These are phyloP conservation scores for Lophius americanus DNA, from an alignment of 2,797 vertebrate genomes.

Conservation along the genomic window DNA sequence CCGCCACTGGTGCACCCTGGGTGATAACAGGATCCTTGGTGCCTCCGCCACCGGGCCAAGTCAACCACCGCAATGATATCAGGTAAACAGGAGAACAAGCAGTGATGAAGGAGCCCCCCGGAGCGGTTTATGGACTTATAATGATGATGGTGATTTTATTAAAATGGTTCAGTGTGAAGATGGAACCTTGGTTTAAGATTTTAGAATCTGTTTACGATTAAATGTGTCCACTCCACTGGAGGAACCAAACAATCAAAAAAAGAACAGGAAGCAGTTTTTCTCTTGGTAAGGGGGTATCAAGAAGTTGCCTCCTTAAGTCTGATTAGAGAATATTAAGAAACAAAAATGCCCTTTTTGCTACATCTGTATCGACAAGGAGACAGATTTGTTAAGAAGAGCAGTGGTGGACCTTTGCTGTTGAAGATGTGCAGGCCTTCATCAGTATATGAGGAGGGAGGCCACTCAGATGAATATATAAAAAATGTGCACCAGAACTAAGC, in stretches of 20 bases:
- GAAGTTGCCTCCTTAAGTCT: background rate
- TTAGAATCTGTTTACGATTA: no score
- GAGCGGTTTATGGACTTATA: background rate
- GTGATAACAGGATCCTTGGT: conserved; percentile 68
- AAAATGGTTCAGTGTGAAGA: no score
- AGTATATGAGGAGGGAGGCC: no score
- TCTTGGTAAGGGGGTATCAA: background rate
- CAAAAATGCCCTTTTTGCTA: background rate
- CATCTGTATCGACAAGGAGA: background rate
- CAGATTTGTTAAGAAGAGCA: no score
- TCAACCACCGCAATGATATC: conserved; percentile 47
- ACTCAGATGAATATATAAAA: no score
- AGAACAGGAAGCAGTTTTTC: no score
- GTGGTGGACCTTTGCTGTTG: no score
- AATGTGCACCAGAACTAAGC: no score
- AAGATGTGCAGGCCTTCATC: no score
- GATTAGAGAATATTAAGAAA: background rate
- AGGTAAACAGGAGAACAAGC: conserved; percentile 41
- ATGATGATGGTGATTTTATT: no score
- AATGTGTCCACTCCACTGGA: no score
- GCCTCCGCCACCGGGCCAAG: conserved; percentile 67
- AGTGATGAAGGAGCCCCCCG: background rate
- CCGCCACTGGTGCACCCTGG: conserved; percentile 69
- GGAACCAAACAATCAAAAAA: no score
- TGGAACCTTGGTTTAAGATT: background rate